Conservation (phyloP, 2,113 vertebrate genomes). For the Callopanchax toddi region DNA sequence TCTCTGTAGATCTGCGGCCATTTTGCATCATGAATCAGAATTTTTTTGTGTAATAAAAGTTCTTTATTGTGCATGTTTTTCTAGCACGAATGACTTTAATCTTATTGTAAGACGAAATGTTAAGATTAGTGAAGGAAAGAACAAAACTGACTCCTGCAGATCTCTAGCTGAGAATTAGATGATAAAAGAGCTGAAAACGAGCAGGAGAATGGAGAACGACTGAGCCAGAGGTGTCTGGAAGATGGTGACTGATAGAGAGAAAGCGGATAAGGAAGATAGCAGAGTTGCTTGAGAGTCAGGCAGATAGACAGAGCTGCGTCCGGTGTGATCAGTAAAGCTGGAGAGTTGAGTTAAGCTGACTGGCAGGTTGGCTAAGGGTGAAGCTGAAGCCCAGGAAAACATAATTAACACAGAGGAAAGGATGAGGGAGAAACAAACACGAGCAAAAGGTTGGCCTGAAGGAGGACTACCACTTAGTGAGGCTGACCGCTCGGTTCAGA, state of each 20-base stretch:
- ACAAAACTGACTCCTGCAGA: not conserved
- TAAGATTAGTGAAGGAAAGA: not conserved
- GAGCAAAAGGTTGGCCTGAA: not conserved
- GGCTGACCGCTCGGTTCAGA: too few relatives aligned
- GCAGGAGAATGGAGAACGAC: not conserved
- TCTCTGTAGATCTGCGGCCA: slow-evolving; percentile 7
- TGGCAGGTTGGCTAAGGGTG: not conserved
- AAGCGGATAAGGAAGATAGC: not conserved
- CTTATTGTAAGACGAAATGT: too few relatives aligned
- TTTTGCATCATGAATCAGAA: slow-evolving; percentile 1
- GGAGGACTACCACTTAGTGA: not conserved
- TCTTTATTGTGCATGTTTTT: too few relatives aligned
- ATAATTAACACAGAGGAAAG: not conserved
- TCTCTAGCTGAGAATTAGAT: not conserved
- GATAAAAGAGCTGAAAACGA: not conserved
- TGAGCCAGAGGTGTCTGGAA: not conserved
- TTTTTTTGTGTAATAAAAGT: too few relatives aligned
- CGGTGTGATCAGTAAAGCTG: not conserved
- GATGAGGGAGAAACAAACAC: not conserved
- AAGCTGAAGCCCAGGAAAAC: not conserved
- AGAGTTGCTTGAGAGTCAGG: too few relatives aligned
- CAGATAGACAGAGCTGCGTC: not conserved
- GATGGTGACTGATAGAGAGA: not conserved
- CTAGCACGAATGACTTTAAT: not conserved
- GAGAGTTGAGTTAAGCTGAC: not conserved